Percentiles rank a stretch among this genome's conserved stretches.
Conservation (phyloP, 2,113 vertebrate genomes). For the Pao palembangensis region DNA sequence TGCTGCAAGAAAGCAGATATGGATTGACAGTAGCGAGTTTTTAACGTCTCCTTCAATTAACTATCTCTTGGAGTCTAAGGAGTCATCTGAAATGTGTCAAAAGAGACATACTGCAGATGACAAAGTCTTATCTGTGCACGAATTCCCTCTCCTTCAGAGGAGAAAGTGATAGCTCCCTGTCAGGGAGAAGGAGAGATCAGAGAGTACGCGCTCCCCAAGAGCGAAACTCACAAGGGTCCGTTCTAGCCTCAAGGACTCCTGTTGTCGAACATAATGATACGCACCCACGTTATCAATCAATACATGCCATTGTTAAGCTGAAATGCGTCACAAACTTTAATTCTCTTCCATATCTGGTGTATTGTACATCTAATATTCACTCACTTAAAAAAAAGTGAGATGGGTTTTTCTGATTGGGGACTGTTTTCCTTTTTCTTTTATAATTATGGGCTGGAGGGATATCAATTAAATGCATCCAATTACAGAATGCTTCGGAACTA, state of each 20-base stretch:
- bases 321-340: slow-evolving; percentile 40
- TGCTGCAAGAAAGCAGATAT: slow-evolving; percentile 20
- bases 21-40: slow-evolving; percentile 55
- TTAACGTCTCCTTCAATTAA: slow-evolving; percentile 67
- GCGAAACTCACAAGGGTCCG: slow-evolving; percentile 61
- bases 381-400: slow-evolving; percentile 39
- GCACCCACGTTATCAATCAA: slow-evolving; percentile 51
- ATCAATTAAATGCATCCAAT: slow-evolving; percentile 74
- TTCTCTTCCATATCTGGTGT: slow-evolving; percentile 38
- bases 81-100: slow-evolving; percentile 53
- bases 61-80: slow-evolving; percentile 55
- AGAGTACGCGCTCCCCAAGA: slow-evolving; percentile 53
- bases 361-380: slow-evolving; percentile 46
- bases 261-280: slow-evolving; percentile 59
- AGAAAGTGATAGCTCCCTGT: slow-evolving; percentile 68
- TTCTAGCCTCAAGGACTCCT: slow-evolving; percentile 55
- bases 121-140: slow-evolving; percentile 47
- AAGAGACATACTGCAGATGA: slow-evolving; percentile 51
- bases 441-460: slow-evolving; percentile 68
- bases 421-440: slow-evolving; percentile 33
- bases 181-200: slow-evolving; percentile 69
- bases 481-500: slow-evolving; percentile 71
- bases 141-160: slow-evolving; percentile 54
- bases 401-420: slow-evolving; percentile 30
- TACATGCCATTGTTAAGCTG: slow-evolving; percentile 37